Base-by-base conservation (phyloP, 2,113 vertebrate species). In the Glaucidium brasilianum region DNA sequence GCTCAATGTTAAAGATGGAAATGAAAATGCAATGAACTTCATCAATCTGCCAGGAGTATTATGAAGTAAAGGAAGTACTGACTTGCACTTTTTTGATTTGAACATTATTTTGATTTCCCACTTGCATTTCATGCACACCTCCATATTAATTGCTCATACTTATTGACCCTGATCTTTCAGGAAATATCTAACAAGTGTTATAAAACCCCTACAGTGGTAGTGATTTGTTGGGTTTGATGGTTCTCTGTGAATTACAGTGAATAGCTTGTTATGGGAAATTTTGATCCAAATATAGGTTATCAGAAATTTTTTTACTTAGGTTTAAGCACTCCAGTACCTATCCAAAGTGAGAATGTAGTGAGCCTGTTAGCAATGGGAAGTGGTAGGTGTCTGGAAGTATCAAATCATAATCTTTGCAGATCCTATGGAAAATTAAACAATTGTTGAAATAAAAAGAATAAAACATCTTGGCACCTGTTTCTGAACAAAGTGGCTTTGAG, bases 101-200 rank as follows among this genome's bases (percentile, higher is more conserved):
- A 81, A 66, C 53, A 64, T 32, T 68, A 71, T 90, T 94, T 94
- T 90, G 21, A 92, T 90, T 95, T 88, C 78, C 82, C 64, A 71
- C 34, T 88, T 94, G 64, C 41, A 26, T 66, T 94, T 94, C 56
- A 62, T 56, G 62, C 45, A 45, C 30, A 58, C 63, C 45, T 67
- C 26, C 11, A 13, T 64, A 76, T 90, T 88, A 94, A 85, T 85
- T 88, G 50, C 19, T 90, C 75, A 71, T 88, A 74, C 90, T 85
- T 92, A 77, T 34, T 82, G 60, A 43, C 50, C 27, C 41, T 45
- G 32, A 62, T 90, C 25, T 30, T 85, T 77, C 37, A 41, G 9
- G 67, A 90, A 53, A 60, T 50, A 34, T n/a, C 47, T 75, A 66
- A 75, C 41, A 55, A 62, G 78, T 58, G 32, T 62, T 75, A 52